phyloP scores from a whole-genome alignment of 2,888 invertebrate species.

The Caenorhabditis sp. region DNA sequence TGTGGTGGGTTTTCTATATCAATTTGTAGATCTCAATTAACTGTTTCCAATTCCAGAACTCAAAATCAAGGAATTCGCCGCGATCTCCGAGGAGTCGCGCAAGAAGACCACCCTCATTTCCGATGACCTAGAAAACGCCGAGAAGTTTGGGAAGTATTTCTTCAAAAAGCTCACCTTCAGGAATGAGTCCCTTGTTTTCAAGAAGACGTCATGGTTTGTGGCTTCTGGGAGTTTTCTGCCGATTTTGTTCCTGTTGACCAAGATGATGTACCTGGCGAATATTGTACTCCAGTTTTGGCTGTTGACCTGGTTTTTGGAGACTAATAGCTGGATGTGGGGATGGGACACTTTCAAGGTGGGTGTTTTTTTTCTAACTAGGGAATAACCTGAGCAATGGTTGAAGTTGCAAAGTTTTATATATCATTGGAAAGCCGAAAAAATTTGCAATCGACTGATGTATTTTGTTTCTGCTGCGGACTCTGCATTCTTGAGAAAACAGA shows the following conservation, averaged over 20 bases:
- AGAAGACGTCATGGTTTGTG: constrained; percentile 27
- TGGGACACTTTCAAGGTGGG: constrained; percentile 66
- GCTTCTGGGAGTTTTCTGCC: constrained; percentile 69
- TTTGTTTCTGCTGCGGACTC: too few species aligned
- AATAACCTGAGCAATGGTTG: too few species aligned
- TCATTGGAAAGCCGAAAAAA: too few species aligned
- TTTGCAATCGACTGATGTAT: too few species aligned
- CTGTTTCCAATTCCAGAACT: constrained; percentile 27
- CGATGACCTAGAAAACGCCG: constrained; percentile 50
- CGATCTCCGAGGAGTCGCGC: constrained; percentile 52
- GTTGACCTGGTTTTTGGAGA: constrained; percentile 75
- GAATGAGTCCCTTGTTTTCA: constrained; percentile 58
- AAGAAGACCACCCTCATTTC: constrained; percentile 46
- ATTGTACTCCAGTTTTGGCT: constrained; percentile 74
- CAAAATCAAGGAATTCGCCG: constrained; percentile 66
- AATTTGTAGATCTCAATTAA: not conserved
- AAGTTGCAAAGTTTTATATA: too few species aligned
- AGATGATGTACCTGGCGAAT: constrained; percentile 75
- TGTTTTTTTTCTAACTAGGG: too few species aligned
- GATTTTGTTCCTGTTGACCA: constrained; percentile 66
- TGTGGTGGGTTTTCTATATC: constrained; percentile 70
- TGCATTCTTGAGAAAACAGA: too few species aligned
- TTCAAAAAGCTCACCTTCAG: constrained; percentile 65
- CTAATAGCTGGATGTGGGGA: constrained; percentile 74
- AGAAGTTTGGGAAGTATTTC: constrained; percentile 60